Conservation (phyloP, 1,140 invertebrate genomes). For the Drosophila virilis region DNA sequence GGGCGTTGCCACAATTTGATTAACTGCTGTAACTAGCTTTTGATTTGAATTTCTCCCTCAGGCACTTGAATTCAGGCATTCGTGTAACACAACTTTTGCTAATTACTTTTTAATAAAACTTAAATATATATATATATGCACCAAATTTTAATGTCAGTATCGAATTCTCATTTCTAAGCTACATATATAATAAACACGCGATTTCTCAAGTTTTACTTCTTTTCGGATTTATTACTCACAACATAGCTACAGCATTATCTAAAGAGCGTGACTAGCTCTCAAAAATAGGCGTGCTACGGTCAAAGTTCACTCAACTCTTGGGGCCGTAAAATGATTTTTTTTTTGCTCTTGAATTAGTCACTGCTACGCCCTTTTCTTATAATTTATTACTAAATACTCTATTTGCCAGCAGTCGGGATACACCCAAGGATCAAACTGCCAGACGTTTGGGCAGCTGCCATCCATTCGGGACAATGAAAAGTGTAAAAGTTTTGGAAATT, state of each 20-base stretch:
- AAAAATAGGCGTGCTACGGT: constrained; percentile 17
- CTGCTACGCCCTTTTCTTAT: constrained; percentile 58
- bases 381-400: constrained; percentile 74
- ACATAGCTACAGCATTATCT: not conserved
- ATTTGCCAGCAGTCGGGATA: constrained; percentile 45
- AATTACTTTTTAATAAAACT: not conserved
- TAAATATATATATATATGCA: not conserved
- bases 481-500: constrained; percentile 22
- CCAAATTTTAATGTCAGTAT: not conserved
- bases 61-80: constrained; percentile 1
- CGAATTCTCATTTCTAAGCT: not conserved
- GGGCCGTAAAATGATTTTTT: constrained; percentile 12
- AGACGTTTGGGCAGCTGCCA: not conserved
- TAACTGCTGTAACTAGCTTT: constrained; percentile 46
- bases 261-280: constrained; percentile 14
- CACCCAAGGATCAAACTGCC: constrained; percentile 26
- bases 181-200: not conserved
- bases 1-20: constrained; percentile 56
- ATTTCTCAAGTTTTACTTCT: not conserved
- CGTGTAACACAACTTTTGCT: not conserved
- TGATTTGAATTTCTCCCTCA: not conserved
- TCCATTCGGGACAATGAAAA: not conserved
- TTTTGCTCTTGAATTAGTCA: constrained; percentile 55
- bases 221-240: constrained; percentile 19
- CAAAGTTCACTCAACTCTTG: constrained; percentile 59